Evolutionary conservation across 2,113 vertebrate genomes (phyloP).

Genomic region (Formicarius rufipectus): DNA sequence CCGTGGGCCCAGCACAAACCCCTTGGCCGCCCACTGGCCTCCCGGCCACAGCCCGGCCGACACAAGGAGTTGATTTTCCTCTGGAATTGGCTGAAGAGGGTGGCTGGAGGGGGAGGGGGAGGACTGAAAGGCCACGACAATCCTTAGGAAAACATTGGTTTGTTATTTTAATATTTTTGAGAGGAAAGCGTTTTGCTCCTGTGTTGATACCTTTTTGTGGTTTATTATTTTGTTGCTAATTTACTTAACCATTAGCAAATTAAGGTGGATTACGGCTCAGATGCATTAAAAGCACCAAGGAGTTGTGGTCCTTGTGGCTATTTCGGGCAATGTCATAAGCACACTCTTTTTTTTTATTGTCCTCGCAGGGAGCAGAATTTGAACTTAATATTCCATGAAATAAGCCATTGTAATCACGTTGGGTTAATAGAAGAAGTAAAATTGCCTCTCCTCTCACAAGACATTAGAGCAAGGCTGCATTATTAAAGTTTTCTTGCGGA

Average conservation of each 20-base stretch:
- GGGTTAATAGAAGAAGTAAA: constrained; percentile 97
- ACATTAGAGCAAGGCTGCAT: constrained; percentile 86
- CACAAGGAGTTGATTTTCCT: constrained; percentile 30
- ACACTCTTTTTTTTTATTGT: constrained; percentile 78
- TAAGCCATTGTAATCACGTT: constrained; percentile 97
- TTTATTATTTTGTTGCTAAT: constrained; percentile 76
- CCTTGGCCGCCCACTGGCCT: neutral
- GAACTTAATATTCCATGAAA: constrained; percentile 99
- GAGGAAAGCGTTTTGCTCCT: constrained; percentile 62
- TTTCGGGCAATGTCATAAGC: constrained; percentile 81
- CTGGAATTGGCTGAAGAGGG: neutral
- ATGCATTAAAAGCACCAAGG: constrained; percentile 72
- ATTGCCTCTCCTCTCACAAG: constrained; percentile 87
- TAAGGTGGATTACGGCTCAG: constrained; percentile 71
- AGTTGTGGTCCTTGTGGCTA: constrained; percentile 77
- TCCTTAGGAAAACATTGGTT: constrained; percentile 2
- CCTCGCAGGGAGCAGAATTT: constrained; percentile 91
- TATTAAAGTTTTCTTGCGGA: constrained; percentile 87
- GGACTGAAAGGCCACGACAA: neutral
- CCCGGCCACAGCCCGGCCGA: constrained; percentile 11
- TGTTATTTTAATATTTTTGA: constrained; percentile 49
- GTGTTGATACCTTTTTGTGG: constrained; percentile 62
- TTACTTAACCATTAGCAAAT: constrained; percentile 77
- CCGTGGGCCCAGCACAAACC: neutral
- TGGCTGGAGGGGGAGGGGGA: neutral